Evolutionary conservation across 2,888 invertebrate genomes (phyloP).

Genomic region (Corbicula japonica): DNA sequence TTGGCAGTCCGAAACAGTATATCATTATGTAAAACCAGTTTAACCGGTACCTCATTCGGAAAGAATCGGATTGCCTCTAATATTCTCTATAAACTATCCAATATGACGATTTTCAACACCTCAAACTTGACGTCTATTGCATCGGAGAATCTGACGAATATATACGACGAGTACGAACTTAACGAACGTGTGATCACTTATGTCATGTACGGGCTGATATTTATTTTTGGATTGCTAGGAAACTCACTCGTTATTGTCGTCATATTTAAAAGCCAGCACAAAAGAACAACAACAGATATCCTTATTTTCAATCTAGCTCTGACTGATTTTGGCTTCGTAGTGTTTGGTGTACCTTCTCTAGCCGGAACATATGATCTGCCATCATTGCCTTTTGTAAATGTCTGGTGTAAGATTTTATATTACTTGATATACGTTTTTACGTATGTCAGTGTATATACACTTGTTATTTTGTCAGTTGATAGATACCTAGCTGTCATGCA

Average conservation of each 20-base stretch:
- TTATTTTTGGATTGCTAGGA: slow-evolving; percentile 95
- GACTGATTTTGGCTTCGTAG: slow-evolving; percentile 95
- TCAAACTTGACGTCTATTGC: too few relatives aligned
- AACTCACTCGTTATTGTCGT: slow-evolving; percentile 96
- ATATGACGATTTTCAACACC: too few relatives aligned
- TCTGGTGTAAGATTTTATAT: slow-evolving; percentile 96
- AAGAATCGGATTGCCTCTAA: too few relatives aligned
- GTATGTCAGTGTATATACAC: slow-evolving; percentile 96
- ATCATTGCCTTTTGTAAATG: slow-evolving; percentile 95
- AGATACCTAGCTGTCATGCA: slow-evolving; percentile 96
- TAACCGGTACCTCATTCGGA: too few relatives aligned
- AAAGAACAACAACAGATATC: slow-evolving; percentile 97
- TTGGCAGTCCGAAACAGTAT: too few relatives aligned
- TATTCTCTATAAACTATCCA: too few relatives aligned
- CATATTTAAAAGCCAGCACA: slow-evolving; percentile 94
- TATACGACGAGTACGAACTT: too few relatives aligned
- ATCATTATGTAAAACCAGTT: too few relatives aligned
- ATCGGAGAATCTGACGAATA: too few relatives aligned
- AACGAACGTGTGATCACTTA: too few relatives aligned
- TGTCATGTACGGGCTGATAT: slow-evolving; percentile 95
- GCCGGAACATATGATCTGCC: slow-evolving; percentile 95
- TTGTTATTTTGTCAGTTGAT: slow-evolving; percentile 97
- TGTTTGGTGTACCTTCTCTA: slow-evolving; percentile 96
- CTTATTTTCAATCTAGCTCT: slow-evolving; percentile 96
- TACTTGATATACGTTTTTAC: slow-evolving; percentile 97